A percentile compares a stretch with the other conserved stretches of the same genome.
Conservation (phyloP, 2,888 invertebrate genomes). For the Lasioglossum oenotherae region DNA sequence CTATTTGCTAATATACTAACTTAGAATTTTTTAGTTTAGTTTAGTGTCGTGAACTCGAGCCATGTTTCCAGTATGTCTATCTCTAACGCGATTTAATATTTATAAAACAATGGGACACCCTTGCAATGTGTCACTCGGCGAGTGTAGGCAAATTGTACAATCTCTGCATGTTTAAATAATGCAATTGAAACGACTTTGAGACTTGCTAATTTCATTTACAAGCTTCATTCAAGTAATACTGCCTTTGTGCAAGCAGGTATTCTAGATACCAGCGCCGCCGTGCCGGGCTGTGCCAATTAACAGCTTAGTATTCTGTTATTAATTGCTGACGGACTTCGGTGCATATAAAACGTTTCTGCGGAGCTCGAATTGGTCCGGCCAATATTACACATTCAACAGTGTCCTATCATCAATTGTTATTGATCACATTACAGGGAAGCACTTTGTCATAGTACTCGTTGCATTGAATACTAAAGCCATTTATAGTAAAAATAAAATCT, state of each 20-base stretch:
- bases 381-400: neutral
- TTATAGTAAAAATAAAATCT: neutral
- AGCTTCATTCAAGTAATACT: conserved; percentile 8
- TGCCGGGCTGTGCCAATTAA: neutral
- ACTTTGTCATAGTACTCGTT: neutral
- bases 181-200: conserved; percentile 12
- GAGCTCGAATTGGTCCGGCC: neutral
- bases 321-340: conserved; percentile 11
- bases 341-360: neutral
- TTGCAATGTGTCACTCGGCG: neutral
- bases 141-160: neutral
- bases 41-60: neutral
- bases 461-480: neutral
- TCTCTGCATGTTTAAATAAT: conserved; percentile 11
- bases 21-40: no score
- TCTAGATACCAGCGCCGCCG: neutral
- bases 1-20: neutral
- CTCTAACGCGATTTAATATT: neutral
- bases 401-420: neutral
- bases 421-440: neutral
- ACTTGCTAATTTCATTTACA: conserved; percentile 13
- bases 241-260: conserved; percentile 6
- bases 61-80: neutral
- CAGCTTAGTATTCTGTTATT: conserved; percentile 9
- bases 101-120: neutral